Evolutionary conservation across 2,797 vertebrate species (phyloP), one percentile per base, ranked within the genome.

Genomic region (Tokudaia tokunoshimensis): DNA sequence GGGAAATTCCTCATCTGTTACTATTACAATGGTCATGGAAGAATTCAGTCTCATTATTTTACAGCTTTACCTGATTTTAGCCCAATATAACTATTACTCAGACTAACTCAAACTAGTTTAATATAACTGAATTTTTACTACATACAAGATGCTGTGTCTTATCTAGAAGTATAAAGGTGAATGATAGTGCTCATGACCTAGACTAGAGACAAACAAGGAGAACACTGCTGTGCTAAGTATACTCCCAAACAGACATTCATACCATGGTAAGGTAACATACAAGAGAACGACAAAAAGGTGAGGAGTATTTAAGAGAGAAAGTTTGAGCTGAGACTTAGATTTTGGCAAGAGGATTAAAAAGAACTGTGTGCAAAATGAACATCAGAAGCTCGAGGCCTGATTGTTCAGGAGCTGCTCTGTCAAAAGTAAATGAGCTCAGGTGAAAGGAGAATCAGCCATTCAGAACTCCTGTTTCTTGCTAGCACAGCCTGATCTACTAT

Each of bases 121-220:
- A 13, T 85, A 10, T 82, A 89, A 65, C 65, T 70, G 34, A 94
- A 90, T 63, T 93, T 47, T 90, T 65, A 83, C 86, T 52, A 91
- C 7, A 89, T 14, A 81, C 24, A 91, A 83, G 61, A 91, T 67
- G 52, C 67, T 72, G 61, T 70, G 67, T 61, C 22, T 34, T 88
- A 41, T 91, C 90, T 47, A 41, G 63, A 94, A 81, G 82, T 37
- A 57, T 44, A 65, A 94, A 92, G 26, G 91, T 44, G 52, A 89
- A 41, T 44, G 67, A 89, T 63, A 79, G 29, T 92, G 61, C 61
- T 94, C 70, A 92, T 52, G 79, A 88, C 87, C 37, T 72, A 85
- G 55, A 80, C 19, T 61, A 91, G 31, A 93, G 22, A 93, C 29
- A 94, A 6, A 89, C 92, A 96, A 92, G 81, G 59, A 87, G 34